Conservation (phyloP, 2,113 vertebrate species). For the Chionomys nivalis region DNA sequence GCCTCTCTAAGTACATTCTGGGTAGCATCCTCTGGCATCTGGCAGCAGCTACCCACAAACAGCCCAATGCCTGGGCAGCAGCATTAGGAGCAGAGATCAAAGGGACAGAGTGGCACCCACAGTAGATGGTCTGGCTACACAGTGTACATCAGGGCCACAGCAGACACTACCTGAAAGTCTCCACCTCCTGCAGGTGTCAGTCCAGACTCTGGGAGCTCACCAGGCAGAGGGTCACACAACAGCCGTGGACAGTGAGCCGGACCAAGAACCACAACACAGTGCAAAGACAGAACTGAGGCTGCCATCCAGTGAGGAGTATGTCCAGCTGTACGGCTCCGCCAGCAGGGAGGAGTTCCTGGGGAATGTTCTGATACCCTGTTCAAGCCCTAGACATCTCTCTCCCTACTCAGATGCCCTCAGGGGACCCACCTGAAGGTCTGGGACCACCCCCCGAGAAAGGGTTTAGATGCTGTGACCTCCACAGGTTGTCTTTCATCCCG, state of each 20-base stretch:
- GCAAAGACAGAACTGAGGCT: neutral
- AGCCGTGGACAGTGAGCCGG: neutral
- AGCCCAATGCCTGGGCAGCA: neutral
- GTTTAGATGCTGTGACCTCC: neutral
- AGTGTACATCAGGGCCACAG: neutral
- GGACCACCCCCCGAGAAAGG: no score
- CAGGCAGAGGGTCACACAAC: neutral
- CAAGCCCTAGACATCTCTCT: neutral
- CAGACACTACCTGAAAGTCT: neutral
- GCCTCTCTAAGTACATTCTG: neutral
- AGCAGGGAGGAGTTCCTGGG: neutral
- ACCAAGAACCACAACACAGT: neutral
- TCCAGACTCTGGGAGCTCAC: neutral
- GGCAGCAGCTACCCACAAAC: neutral
- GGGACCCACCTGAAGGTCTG: neutral
- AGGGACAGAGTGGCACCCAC: neutral
- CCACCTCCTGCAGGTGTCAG: neutral
- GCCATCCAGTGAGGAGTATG: fast-evolving
- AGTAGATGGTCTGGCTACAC: neutral
- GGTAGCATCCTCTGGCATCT: neutral
- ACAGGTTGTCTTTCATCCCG: neutral
- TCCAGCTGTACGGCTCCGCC: neutral
- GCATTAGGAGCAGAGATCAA: neutral
- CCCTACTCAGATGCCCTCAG: neutral
- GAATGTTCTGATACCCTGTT: neutral